These are phyloP conservation scores for Drosophila cracens DNA, from an alignment of 2,888 invertebrate genomes.

Conservation along the genomic window DNA sequence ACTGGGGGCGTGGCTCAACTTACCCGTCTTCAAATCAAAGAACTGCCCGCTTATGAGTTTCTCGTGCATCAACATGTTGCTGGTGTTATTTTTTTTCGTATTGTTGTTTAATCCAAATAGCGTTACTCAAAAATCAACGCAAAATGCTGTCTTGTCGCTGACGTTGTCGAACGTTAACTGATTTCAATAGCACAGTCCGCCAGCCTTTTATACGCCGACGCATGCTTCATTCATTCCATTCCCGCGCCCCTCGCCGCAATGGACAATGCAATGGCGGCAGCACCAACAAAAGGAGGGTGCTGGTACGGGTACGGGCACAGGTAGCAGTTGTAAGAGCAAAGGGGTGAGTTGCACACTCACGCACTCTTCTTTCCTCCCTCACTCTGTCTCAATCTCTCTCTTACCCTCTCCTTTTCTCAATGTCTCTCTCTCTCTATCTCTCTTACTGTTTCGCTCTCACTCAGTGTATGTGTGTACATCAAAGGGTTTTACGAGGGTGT, in stretches of 20 bases:
- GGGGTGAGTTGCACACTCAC: constrained; percentile 45
- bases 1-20: constrained; percentile 56
- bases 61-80: constrained; percentile 82
- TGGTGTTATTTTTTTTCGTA: constrained; percentile 27
- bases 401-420: not conserved
- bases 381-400: not conserved
- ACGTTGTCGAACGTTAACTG: constrained; percentile 72
- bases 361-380: not conserved
- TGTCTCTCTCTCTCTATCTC: not conserved
- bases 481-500: constrained; percentile 75
- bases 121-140: constrained; percentile 32
- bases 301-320: constrained; percentile 49
- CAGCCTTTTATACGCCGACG: constrained; percentile 73
- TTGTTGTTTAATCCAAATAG: constrained; percentile 46
- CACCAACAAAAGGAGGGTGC: constrained; percentile 17
- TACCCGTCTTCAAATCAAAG: constrained; percentile 83
- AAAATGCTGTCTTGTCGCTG: constrained; percentile 41
- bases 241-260: constrained; percentile 34
- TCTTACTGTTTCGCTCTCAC: not conserved
- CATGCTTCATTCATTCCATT: constrained; percentile 48
- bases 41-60: constrained; percentile 82
- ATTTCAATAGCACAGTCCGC: constrained; percentile 59
- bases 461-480: constrained; percentile 21
- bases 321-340: constrained; percentile 35
- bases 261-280: constrained; percentile 44